Evolutionary conservation across 2,797 vertebrate genomes (phyloP), one percentile per base, ranked within the genome.

Genomic region (Poecilia gillii): DNA sequence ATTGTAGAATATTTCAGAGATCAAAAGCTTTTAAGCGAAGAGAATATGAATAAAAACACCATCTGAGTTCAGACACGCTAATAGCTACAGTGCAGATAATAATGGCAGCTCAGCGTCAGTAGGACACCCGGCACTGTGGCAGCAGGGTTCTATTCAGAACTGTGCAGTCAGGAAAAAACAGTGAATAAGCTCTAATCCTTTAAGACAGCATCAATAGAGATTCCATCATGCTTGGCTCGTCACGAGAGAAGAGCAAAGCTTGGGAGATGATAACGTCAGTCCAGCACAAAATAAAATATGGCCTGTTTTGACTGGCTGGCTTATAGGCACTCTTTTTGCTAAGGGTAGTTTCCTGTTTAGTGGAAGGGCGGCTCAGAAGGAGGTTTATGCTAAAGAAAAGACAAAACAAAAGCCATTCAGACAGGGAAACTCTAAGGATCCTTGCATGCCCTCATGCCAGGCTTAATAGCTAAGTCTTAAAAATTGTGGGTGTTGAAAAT

Each of bases 261-360:
- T 75, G 80, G 74, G 83, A 91, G 84, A 87, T 78, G 91, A 91
- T 91, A 91, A 93, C 81, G 89, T 90, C 89, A 82, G 88, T 74
- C 83, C 81, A 78, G 87, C 85, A 89, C 90, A 91, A 90, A 91
- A 92, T 91, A 88, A 90, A 93, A 87, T 80, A 86, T 81, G 87
- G 90, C 89, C 91, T 94, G 93, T 93, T 94, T 91, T 91, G 93
- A 92, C 92, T 91, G 87, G 87, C 83, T 46, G 84, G 88, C 88
- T 92, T 91, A 93, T 25, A 80, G 82, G 25, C 28, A 72, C 81
- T 84, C 87, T 90, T 85, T 88, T 77, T 80, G 87, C 84, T 41
- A 68, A 89, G 84, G 83, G 88, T 77, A 75, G 85, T 77, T 93
- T 94, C 92, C 91, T 93, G 90, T 90, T 53, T 86, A 83, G 90